These are phyloP conservation scores for Drosophila anomalipes DNA, from an alignment of 2,888 invertebrate genomes.

Conservation along the genomic window DNA sequence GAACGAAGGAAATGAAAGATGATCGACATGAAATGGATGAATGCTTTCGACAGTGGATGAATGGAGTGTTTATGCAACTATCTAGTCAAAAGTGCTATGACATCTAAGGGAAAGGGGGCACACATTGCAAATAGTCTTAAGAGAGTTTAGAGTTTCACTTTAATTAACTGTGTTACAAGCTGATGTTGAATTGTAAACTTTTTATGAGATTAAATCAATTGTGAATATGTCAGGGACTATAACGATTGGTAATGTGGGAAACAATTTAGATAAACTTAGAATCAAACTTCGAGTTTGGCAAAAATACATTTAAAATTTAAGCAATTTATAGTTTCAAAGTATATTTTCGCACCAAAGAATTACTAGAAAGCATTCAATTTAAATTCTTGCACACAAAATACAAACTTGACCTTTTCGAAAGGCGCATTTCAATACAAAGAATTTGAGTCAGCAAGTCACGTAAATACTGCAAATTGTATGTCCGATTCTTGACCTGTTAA, in stretches of 20 bases:
- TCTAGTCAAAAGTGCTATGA: background rate
- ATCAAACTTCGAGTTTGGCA: background rate
- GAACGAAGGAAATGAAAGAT: conserved; percentile 20
- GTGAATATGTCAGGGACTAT: background rate
- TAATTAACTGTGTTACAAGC: background rate
- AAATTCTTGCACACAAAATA: background rate
- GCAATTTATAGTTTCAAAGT: background rate
- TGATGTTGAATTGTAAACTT: background rate
- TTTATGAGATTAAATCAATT: background rate
- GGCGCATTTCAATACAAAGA: conserved; percentile 2
- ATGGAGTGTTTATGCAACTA: too few relatives aligned
- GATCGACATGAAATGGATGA: conserved; percentile 6
- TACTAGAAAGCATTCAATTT: background rate
- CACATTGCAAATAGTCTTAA: background rate
- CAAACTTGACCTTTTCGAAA: background rate
- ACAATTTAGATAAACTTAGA: background rate
- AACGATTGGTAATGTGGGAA: background rate
- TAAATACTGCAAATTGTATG: conserved; percentile 58
- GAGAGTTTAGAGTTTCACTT: background rate
- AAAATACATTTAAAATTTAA: background rate
- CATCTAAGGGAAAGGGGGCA: background rate
- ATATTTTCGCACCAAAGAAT: background rate
- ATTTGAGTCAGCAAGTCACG: conserved; percentile 62
- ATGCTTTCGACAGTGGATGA: conserved; percentile 1
- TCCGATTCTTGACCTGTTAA: conserved; percentile 28